phyloP scores from a whole-genome alignment of 2,888 invertebrate genomes.

The Mythimna impura region DNA sequence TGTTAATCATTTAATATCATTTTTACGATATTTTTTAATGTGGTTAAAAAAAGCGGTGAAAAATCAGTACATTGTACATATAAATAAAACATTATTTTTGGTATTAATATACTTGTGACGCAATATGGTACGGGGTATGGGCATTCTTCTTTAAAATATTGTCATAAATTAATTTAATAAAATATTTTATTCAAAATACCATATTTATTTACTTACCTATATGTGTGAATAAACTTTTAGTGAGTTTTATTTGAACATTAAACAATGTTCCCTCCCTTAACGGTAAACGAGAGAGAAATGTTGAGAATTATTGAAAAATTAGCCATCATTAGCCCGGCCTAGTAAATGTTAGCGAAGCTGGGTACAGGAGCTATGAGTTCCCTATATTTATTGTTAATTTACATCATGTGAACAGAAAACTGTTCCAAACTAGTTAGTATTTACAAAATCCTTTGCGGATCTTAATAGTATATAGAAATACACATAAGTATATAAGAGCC shows the following conservation, averaged over 20 bases:
- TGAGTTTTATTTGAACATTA: neutral
- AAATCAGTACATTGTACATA: too few relatives aligned
- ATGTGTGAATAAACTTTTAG: neutral
- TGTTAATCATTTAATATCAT: too few relatives aligned
- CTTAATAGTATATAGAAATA: slow-evolving; percentile 25
- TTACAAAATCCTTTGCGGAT: slow-evolving; percentile 45
- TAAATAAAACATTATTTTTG: too few relatives aligned
- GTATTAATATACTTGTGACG: too few relatives aligned
- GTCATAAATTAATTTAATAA: too few relatives aligned
- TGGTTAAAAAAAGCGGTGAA: too few relatives aligned
- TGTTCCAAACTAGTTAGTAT: slow-evolving; percentile 55
- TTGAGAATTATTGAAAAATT: neutral
- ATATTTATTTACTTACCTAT: too few relatives aligned
- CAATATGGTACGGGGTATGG: too few relatives aligned
- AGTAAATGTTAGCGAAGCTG: slow-evolving; percentile 18
- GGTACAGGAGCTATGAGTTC: slow-evolving; percentile 31
- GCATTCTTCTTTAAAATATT: too few relatives aligned
- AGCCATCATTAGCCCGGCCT: neutral
- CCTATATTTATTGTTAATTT: slow-evolving; percentile 53
- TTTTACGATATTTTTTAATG: too few relatives aligned
- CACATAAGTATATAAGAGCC: slow-evolving; percentile 37
- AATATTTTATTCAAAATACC: too few relatives aligned
- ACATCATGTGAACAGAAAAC: slow-evolving; percentile 54
- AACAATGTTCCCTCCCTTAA: neutral
- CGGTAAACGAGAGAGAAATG: neutral